Evolutionary conservation across 2,113 vertebrate genomes (phyloP), one percentile per base, ranked within the genome.

Genomic region (Hemichromis elongatus): DNA sequence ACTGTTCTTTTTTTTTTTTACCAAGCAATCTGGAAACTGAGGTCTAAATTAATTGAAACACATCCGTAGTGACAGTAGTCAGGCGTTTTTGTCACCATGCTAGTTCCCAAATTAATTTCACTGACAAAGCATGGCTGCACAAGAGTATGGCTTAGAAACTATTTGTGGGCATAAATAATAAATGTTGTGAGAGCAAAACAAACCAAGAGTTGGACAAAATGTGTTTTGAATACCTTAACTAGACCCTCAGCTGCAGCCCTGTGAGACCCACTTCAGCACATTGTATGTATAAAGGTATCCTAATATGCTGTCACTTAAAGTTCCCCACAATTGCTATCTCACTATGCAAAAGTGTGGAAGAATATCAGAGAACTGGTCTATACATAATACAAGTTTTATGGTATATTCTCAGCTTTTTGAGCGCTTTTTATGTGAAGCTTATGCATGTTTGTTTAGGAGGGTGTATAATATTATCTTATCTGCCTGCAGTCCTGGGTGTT

Each of bases 21-120:
- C 78, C 4, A 55, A 83, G 85, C 59, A 33, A n/a, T 30, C 79
- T 57, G 2, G 7, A 89, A 91, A 78, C 75, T 84, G 81, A 89
- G 83, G 84, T 87, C 56, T 11, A 30, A 73, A 56, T 78, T 70
- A 80, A 84, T 86, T 87, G 75, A 66, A 53, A 78, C 26, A 75
- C 70, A 52, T 75, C 4, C 1, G 6, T 81, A 81, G 37, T 42
- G 30, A 81, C 57, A 50, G 30, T 75, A 30, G 42, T 63, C 53
- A 78, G 47, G 4, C 16, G 14, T 80, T 26, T 61, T 42, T 45
- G 75, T 80, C 50, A 45, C n/a, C 7, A 53, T 11, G 21, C 26
- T 77, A 42, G 35, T 37, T 85, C 45, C 47, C 59, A 42, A 42
- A 37, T n/a, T 21, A 70, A 35, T 4, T 40, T 33, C 59, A 14